These are phyloP conservation scores for Falcaria lacertinaria DNA, from an alignment of 2,888 invertebrate genomes.

Conservation along the genomic window DNA sequence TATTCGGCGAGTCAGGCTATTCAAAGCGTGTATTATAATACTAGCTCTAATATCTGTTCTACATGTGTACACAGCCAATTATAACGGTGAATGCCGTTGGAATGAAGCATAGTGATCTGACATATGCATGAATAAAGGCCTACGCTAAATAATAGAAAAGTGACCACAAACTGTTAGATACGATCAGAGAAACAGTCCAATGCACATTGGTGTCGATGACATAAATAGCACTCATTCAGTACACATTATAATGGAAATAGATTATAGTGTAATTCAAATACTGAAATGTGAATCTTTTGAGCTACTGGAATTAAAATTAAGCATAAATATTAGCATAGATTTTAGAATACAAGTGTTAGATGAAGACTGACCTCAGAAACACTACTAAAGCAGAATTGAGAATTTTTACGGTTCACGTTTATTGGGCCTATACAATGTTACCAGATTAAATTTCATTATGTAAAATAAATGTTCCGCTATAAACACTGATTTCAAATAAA, in stretches of 20 bases:
- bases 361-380: too few species aligned
- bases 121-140: conserved; percentile 39
- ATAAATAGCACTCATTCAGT: conserved; percentile 15
- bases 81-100: conserved; percentile 39
- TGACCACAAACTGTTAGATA: conserved; percentile 29
- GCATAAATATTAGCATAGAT: too few species aligned
- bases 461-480: too few species aligned
- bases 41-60: not conserved
- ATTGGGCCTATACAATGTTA: too few species aligned
- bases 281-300: too few species aligned
- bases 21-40: not conserved
- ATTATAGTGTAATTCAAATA: conserved; percentile 8
- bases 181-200: conserved; percentile 28
- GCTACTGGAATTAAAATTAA: too few species aligned
- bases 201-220: conserved; percentile 35
- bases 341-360: too few species aligned
- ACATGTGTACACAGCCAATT: conserved; percentile 26
- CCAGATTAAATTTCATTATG: too few species aligned
- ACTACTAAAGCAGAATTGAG: too few species aligned
- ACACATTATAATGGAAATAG: conserved; percentile 4
- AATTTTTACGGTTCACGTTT: too few species aligned
- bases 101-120: conserved; percentile 44
- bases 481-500: too few species aligned
- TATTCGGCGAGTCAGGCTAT: not conserved
- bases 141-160: conserved; percentile 42